Evolutionary conservation across 2,113 vertebrate genomes (phyloP).

Genomic region (Ceyx cyanopectus): DNA sequence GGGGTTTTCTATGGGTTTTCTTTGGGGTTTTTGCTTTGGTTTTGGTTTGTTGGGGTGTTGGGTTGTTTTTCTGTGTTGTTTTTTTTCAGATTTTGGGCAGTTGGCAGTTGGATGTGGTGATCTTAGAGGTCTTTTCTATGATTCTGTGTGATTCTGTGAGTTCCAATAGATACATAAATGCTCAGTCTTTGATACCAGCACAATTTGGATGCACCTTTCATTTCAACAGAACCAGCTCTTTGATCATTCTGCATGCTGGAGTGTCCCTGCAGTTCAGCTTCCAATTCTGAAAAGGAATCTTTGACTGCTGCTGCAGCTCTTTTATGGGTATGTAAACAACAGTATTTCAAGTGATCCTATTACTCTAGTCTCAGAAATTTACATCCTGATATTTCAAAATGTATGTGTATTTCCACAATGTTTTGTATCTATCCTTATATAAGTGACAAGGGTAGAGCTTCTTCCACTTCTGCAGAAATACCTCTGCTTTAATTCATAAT

Average conservation of each 20-base stretch:
- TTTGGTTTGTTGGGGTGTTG: too few relatives aligned
- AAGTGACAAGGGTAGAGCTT: neutral
- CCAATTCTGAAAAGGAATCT: neutral
- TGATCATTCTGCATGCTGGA: neutral
- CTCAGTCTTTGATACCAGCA: neutral
- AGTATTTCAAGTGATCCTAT: slow-evolving; percentile 36
- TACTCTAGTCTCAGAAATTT: slow-evolving; percentile 54
- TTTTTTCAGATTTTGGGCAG: too few relatives aligned
- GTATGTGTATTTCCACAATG: neutral
- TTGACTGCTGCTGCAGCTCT: neutral
- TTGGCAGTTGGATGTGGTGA: too few relatives aligned
- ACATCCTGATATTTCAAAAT: slow-evolving; percentile 46
- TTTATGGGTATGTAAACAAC: neutral
- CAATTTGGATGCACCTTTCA: neutral
- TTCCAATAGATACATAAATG: neutral
- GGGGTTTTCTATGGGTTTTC: too few relatives aligned
- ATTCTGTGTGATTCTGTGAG: too few relatives aligned
- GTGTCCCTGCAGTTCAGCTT: neutral
- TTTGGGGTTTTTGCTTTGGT: too few relatives aligned
- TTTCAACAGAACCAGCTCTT: neutral
- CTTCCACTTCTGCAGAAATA: neutral
- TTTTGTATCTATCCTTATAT: neutral
- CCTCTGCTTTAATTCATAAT: neutral
- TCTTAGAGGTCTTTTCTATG: too few relatives aligned
- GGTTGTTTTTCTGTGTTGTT: too few relatives aligned